Conservation (phyloP, 64 coral and sea anemone genomes). For the Pachyseris speciosa region DNA sequence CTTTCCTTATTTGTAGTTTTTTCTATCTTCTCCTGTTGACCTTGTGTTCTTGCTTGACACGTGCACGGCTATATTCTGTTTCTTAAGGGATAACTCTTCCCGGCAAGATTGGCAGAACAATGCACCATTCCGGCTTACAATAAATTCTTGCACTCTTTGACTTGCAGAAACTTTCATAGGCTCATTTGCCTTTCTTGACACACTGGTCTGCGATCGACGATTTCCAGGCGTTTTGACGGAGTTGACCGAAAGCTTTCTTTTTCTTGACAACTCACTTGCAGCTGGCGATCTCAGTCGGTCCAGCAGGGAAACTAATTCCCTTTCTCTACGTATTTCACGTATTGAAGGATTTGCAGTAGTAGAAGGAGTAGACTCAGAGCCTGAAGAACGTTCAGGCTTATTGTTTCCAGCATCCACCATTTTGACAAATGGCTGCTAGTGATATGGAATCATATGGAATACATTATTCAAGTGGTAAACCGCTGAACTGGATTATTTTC, state of each 20-base stretch:
- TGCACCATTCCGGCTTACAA: background rate
- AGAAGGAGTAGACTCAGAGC: background rate
- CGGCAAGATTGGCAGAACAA: slow-evolving; percentile 24
- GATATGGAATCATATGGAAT: too few species aligned
- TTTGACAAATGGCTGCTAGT: slow-evolving; percentile 1
- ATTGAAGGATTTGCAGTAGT: slow-evolving; percentile 9
- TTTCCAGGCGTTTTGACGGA: slow-evolving; percentile 1
- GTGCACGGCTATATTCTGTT: slow-evolving; percentile 21
- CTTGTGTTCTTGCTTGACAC: slow-evolving; percentile 47
- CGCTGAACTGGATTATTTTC: slow-evolving; percentile 2
- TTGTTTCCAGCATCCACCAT: slow-evolving; percentile 29
- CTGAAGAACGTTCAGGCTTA: slow-evolving; percentile 9
- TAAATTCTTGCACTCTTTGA: slow-evolving; percentile 29
- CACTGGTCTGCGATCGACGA: slow-evolving; percentile 11
- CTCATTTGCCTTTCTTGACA: background rate
- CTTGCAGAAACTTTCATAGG: slow-evolving; percentile 12
- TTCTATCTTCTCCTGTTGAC: slow-evolving; percentile 45
- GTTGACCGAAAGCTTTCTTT: slow-evolving; percentile 44
- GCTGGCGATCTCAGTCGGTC: slow-evolving; percentile 35
- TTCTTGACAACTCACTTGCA: slow-evolving; percentile 36
- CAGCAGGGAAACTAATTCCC: slow-evolving; percentile 43
- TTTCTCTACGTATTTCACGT: slow-evolving; percentile 45
- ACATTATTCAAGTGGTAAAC: slow-evolving; percentile 12
- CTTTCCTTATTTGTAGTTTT: slow-evolving; percentile 19
- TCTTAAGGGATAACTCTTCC: slow-evolving; percentile 48